A percentile compares a stretch with the other conserved stretches of the same genome.
These are phyloP conservation scores for Psammodynastes pulverulentus DNA, from an alignment of 2,113 vertebrate genomes.

Conservation along the genomic window DNA sequence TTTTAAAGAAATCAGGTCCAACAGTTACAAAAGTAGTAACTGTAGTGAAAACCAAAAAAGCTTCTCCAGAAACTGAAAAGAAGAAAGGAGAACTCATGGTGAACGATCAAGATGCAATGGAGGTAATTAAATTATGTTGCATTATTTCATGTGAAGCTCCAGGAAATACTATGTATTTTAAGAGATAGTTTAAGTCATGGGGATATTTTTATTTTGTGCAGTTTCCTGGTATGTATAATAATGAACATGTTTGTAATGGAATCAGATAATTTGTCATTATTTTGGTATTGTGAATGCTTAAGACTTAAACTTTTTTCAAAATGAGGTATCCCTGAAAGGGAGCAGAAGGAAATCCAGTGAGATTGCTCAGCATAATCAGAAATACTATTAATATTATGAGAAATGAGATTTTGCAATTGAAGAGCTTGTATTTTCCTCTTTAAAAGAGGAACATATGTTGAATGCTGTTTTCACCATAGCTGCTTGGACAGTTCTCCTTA, in stretches of 20 bases:
- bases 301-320: neutral
- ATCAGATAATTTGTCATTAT: neutral
- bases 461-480: neutral
- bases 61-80: constrained; percentile 80
- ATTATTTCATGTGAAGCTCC: neutral
- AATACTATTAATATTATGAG: neutral
- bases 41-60: constrained; percentile 92
- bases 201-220: neutral
- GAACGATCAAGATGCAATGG: constrained; percentile 99
- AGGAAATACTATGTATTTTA: neutral
- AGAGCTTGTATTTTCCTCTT: neutral
- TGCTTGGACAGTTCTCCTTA: neutral
- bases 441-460: neutral
- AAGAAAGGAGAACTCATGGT: constrained; percentile 99
- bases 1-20: constrained; percentile 85
- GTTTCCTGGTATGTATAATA: neutral
- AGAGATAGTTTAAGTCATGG: neutral
- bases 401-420: neutral
- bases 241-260: neutral
- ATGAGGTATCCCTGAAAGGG: neutral
- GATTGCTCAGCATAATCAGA: neutral
- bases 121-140: constrained; percentile 71
- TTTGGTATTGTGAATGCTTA: neutral
- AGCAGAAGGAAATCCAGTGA: neutral
- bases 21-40: constrained; percentile 93